Percentiles rank a stretch among this genome's conserved stretches.
These are phyloP conservation scores for Rhinolophus ferrumequinum DNA, from an alignment of 2,113 vertebrate species.

Conservation along the genomic window DNA sequence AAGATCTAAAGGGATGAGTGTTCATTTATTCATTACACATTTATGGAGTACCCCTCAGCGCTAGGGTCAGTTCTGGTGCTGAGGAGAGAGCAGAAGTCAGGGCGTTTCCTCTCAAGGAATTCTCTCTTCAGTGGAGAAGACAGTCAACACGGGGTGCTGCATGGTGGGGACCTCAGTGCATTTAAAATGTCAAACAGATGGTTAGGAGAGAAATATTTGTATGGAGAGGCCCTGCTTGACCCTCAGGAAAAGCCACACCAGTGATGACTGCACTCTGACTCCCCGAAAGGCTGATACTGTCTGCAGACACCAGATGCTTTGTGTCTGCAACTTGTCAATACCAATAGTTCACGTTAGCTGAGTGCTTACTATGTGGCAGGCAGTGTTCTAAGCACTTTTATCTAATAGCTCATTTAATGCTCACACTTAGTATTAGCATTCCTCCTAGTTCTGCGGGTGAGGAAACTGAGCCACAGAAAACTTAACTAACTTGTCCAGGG, in stretches of 20 bases:
- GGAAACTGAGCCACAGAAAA: not conserved
- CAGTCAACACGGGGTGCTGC: rapidly evolving
- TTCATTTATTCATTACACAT: not conserved
- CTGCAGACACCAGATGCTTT: not conserved
- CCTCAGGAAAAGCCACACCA: not conserved
- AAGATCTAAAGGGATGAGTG: not conserved
- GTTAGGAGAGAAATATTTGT: not conserved
- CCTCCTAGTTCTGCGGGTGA: not conserved
- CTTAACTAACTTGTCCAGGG: not conserved
- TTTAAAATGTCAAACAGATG: not conserved
- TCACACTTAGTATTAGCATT: not conserved
- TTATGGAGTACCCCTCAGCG: not conserved
- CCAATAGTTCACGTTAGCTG: rapidly evolving
- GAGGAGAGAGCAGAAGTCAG: not conserved
- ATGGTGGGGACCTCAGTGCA: not conserved
- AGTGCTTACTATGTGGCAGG: not conserved
- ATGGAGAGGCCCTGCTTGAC: not conserved
- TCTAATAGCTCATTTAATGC: not conserved
- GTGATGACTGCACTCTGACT: not conserved
- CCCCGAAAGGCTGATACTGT: not conserved
- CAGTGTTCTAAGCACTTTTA: not conserved
- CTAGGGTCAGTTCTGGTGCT: not conserved
- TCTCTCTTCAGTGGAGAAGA: not conserved
- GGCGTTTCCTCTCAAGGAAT: not conserved
- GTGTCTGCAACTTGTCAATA: not conserved